phyloP scores from a whole-genome alignment of 2,888 invertebrate genomes.

The Acronicta alni region DNA sequence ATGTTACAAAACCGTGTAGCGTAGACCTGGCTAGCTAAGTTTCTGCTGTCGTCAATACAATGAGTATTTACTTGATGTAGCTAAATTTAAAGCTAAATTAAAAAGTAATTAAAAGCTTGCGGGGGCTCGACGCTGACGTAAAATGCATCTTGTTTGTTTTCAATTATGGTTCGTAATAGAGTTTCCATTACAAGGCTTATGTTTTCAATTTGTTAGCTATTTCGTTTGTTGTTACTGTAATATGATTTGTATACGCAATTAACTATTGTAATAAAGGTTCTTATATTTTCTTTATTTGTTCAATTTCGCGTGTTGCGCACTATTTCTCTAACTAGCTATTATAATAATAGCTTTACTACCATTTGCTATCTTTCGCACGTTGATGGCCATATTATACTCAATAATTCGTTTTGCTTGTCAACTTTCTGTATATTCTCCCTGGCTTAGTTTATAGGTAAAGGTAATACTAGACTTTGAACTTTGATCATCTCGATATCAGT shows the following conservation, averaged over 20 bases:
- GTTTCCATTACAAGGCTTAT: slow-evolving; percentile 16
- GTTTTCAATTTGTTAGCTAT: slow-evolving; percentile 18
- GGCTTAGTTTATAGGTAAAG: too few species aligned
- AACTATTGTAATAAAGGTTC: slow-evolving; percentile 1
- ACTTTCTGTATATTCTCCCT: too few species aligned
- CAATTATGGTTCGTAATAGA: slow-evolving; percentile 34
- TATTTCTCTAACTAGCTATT: too few species aligned
- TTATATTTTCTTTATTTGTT: background rate
- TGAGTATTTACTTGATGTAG: slow-evolving; percentile 42
- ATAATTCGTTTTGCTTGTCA: too few species aligned
- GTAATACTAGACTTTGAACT: too few species aligned
- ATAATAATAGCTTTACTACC: too few species aligned
- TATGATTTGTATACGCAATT: slow-evolving; percentile 13
- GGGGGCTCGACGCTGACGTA: slow-evolving; percentile 63
- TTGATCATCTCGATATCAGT: too few species aligned
- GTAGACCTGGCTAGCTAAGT: slow-evolving; percentile 4
- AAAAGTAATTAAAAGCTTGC: too few species aligned
- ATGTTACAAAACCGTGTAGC: background rate
- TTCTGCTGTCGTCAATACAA: slow-evolving; percentile 14
- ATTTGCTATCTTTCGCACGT: too few species aligned
- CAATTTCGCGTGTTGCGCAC: background rate
- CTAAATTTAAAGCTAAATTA: too few species aligned
- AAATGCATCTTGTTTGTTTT: slow-evolving; percentile 29
- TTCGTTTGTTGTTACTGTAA: slow-evolving; percentile 16
- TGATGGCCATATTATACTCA: too few species aligned